These are phyloP conservation scores for Drosophila orena DNA, from an alignment of 1,140 invertebrate genomes.

Conservation along the genomic window DNA sequence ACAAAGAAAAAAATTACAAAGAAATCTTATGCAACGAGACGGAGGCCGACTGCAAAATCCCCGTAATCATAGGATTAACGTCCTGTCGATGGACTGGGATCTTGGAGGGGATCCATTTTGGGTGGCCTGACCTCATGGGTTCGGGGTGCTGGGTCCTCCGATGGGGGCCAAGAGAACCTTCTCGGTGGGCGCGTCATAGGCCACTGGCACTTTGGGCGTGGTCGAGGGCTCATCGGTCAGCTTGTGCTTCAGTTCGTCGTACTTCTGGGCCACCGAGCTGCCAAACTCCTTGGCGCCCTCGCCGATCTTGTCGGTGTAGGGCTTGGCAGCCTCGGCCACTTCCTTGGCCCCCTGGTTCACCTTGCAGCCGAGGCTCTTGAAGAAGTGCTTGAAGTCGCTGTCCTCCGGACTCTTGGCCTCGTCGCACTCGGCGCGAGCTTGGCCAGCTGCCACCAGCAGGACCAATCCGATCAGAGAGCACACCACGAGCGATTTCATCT, in stretches of 20 bases:
- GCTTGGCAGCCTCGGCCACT: slow-evolving; percentile 60
- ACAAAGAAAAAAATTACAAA: slow-evolving; percentile 46
- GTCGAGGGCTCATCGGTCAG: slow-evolving; percentile 63
- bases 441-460: slow-evolving; percentile 23
- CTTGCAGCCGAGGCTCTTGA: slow-evolving; percentile 73
- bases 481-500: slow-evolving; percentile 53
- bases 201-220: slow-evolving; percentile 8
- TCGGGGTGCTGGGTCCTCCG: slow-evolving; percentile 24
- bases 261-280: slow-evolving; percentile 64
- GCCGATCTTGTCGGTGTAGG: slow-evolving; percentile 65
- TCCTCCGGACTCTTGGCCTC: slow-evolving; percentile 60
- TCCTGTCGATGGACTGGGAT: not conserved
- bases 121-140: slow-evolving; percentile 4
- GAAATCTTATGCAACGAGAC: slow-evolving; percentile 18
- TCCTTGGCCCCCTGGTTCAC: slow-evolving; percentile 70
- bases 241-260: slow-evolving; percentile 75
- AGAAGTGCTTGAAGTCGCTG: slow-evolving; percentile 70
- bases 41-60: not conserved
- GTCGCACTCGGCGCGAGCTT: slow-evolving; percentile 56
- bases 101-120: no score
- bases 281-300: slow-evolving; percentile 70
- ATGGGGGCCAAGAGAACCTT: slow-evolving; percentile 72
- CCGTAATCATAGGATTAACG: not conserved
- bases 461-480: slow-evolving; percentile 48
- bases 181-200: slow-evolving; percentile 63